Percentiles rank a stretch among this genome's conserved stretches.
Conservation (phyloP, 2,888 invertebrate species). For the Cancer borealis region DNA sequence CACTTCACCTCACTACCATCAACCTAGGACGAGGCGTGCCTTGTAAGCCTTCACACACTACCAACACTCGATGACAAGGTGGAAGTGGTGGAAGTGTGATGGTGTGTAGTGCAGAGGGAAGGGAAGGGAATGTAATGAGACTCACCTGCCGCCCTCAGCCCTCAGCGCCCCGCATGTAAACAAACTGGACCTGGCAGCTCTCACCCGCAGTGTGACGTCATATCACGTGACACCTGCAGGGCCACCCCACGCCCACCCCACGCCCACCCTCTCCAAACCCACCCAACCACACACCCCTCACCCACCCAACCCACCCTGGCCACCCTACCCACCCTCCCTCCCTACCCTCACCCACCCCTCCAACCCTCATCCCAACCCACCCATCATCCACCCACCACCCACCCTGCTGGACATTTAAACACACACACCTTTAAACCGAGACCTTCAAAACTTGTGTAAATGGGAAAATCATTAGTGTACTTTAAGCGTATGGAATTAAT, state of each 20-base stretch:
- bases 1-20: neutral
- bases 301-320: neutral
- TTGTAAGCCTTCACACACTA: neutral
- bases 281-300: neutral
- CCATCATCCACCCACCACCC: neutral
- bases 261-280: neutral
- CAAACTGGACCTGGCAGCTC: slow-evolving; percentile 62
- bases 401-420: slow-evolving; percentile 47
- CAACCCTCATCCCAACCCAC: neutral
- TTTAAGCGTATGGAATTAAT: neutral
- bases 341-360: neutral
- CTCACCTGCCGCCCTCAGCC: slow-evolving; percentile 66
- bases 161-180: slow-evolving; percentile 65
- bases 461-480: neutral
- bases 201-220: slow-evolving; percentile 72
- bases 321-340: neutral
- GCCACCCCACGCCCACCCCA: neutral
- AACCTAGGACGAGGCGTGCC: neutral
- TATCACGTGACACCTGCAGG: slow-evolving; percentile 70
- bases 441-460: slow-evolving; percentile 13
- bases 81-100: neutral
- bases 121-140: neutral
- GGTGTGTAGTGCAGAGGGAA: neutral
- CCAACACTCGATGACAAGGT: neutral
- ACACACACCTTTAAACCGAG: neutral